Percentiles rank a stretch among this genome's conserved stretches.
Evolutionary conservation across 2,888 invertebrate species (phyloP).

Genomic region (Heliothis peltigera): DNA sequence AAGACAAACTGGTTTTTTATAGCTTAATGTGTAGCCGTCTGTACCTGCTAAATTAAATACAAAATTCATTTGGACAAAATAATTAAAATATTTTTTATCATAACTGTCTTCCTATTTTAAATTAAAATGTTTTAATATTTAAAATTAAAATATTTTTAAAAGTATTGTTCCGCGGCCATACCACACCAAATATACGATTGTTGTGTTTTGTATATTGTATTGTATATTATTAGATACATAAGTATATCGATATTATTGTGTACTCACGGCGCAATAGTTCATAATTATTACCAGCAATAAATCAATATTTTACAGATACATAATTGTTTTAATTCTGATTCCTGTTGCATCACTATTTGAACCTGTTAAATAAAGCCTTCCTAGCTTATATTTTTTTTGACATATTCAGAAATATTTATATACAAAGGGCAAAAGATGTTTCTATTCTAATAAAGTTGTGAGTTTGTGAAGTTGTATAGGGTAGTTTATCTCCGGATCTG

Average conservation of each 20-base stretch:
- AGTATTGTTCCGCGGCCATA: constrained; percentile 67
- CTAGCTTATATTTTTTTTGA: too few species aligned
- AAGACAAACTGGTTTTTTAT: too few species aligned
- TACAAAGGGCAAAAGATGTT: too few species aligned
- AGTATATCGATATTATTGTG: constrained; percentile 62
- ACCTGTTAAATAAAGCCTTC: not conserved
- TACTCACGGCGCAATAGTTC: constrained; percentile 60
- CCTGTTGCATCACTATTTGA: not conserved
- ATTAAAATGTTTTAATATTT: not conserved
- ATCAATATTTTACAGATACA: constrained; percentile 59
- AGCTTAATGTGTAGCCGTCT: too few species aligned
- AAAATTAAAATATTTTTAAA: not conserved
- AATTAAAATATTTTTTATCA: not conserved
- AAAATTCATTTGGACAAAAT: constrained; percentile 1
- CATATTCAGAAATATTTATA: too few species aligned
- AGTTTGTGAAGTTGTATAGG: too few species aligned
- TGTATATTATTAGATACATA: constrained; percentile 59
- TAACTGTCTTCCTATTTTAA: not conserved
- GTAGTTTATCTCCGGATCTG: too few species aligned
- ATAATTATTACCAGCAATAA: constrained; percentile 65
- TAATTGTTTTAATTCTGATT: constrained; percentile 23
- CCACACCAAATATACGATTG: constrained; percentile 70
- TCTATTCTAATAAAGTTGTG: too few species aligned
- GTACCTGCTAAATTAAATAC: not conserved
- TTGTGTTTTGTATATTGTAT: constrained; percentile 68